Evolutionary conservation across 2,113 vertebrate species (phyloP).

Genomic region (Cyanistes caeruleus): DNA sequence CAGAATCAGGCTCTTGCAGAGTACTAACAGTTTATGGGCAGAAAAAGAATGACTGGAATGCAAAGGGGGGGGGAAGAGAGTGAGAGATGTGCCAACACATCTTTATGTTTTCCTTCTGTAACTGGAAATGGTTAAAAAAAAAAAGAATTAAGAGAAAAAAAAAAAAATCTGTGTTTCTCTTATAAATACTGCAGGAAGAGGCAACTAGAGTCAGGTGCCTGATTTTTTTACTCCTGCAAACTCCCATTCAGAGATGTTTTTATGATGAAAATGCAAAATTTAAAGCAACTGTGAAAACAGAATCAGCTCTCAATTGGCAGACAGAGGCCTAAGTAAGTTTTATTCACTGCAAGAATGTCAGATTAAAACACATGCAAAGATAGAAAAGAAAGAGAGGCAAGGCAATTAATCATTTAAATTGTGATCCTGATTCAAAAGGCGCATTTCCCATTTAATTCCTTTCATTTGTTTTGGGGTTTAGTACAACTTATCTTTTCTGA

Average conservation of each 20-base stretch:
- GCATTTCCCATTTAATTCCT: background rate
- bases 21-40: conserved; percentile 55
- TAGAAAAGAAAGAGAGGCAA: background rate
- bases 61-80: background rate
- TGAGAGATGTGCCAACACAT: conserved; percentile 38
- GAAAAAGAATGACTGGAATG: conserved; percentile 63
- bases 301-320: background rate
- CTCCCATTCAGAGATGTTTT: background rate
- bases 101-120: conserved; percentile 47
- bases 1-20: background rate
- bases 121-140: conserved; percentile 36
- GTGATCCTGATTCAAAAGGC: background rate
- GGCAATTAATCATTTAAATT: conserved; percentile 34
- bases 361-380: conserved; percentile 6
- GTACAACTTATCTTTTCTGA: background rate
- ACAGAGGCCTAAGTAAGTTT: conserved; percentile 20
- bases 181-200: background rate
- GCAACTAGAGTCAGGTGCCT: conserved; percentile 13
- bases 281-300: conserved; percentile 59
- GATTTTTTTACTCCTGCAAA: background rate
- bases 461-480: conserved; percentile 23
- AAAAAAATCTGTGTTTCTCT: background rate
- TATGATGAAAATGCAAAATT: conserved; percentile 48
- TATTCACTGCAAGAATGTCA: background rate
- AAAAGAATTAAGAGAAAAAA: background rate